phyloP scores from a whole-genome alignment of 2,888 invertebrate genomes.

The Dexiosoma caninum region DNA sequence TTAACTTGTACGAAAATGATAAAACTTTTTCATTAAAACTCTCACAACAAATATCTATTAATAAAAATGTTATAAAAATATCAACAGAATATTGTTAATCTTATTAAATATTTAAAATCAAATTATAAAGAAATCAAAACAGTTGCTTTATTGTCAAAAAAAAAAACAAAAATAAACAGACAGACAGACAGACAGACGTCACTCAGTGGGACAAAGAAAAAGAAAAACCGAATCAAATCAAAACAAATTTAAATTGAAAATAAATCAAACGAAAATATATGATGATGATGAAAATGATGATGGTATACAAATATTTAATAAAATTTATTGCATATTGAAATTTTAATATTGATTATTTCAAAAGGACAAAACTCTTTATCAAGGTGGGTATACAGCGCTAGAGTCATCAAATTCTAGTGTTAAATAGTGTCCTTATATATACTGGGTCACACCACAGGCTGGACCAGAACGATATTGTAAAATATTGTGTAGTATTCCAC shows the following conservation, averaged over 20 bases:
- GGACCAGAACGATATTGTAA: no score
- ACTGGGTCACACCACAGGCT: no score
- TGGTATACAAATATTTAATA: slow-evolving; percentile 30
- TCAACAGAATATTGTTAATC: slow-evolving; percentile 43
- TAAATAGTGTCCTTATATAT: no score
- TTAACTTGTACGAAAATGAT: slow-evolving; percentile 6
- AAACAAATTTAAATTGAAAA: slow-evolving; percentile 13
- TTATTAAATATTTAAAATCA: slow-evolving; percentile 38
- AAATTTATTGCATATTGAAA: slow-evolving; percentile 9
- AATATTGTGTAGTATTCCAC: no score
- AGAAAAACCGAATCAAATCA: slow-evolving; percentile 26
- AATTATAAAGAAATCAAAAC: slow-evolving; percentile 1
- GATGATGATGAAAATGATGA: no score
- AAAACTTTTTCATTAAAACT: background rate
- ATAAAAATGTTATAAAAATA: background rate
- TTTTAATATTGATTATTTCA: background rate
- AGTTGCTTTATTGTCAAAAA: slow-evolving; percentile 50
- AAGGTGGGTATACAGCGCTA: no score
- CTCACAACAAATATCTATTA: background rate
- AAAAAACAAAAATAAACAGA: background rate
- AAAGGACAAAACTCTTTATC: background rate
- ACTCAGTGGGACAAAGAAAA: no score
- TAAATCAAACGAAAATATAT: slow-evolving; percentile 15
- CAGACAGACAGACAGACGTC: background rate
- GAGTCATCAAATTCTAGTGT: no score